Percentiles rank a stretch among this genome's conserved stretches.
Conservation (phyloP, 2,797 vertebrate genomes). For the Alca torda region DNA sequence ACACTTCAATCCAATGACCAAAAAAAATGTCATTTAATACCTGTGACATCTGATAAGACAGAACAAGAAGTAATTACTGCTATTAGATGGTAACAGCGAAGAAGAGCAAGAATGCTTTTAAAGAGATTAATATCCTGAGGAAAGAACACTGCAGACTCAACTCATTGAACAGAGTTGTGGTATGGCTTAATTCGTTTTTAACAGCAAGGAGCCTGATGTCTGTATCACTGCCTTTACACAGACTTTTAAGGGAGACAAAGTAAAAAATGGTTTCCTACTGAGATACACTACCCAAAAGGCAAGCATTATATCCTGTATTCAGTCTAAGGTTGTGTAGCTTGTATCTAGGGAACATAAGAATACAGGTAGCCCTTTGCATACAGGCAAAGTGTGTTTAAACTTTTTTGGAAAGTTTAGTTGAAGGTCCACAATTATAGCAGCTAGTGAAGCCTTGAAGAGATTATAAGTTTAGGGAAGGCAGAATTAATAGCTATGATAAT, state of each 20-base stretch:
- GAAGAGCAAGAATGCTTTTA: slow-evolving; percentile 56
- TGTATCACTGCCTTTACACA: neutral
- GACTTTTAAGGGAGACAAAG: neutral
- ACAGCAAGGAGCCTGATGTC: neutral
- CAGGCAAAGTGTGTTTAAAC: neutral
- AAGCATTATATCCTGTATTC: neutral
- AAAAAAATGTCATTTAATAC: slow-evolving; percentile 39
- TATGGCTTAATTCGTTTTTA: slow-evolving; percentile 23
- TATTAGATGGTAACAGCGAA: slow-evolving; percentile 54
- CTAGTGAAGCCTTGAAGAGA: neutral
- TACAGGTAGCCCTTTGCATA: neutral
- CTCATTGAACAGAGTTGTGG: slow-evolving; percentile 10
- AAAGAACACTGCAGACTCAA: slow-evolving; percentile 16
- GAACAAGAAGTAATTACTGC: slow-evolving; percentile 70
- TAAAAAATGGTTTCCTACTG: neutral
- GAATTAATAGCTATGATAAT: neutral
- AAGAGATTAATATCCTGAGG: slow-evolving; percentile 61
- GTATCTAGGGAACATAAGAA: neutral
- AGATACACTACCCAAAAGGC: neutral
- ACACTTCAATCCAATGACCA: slow-evolving; percentile 4
- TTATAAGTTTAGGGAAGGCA: neutral
- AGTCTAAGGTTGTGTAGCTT: neutral
- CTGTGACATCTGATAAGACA: slow-evolving; percentile 59
- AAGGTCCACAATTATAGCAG: neutral
- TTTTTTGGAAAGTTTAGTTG: neutral